Conservation (phyloP, 2,797 vertebrate species). For the Kryptopterus vitreolus region DNA sequence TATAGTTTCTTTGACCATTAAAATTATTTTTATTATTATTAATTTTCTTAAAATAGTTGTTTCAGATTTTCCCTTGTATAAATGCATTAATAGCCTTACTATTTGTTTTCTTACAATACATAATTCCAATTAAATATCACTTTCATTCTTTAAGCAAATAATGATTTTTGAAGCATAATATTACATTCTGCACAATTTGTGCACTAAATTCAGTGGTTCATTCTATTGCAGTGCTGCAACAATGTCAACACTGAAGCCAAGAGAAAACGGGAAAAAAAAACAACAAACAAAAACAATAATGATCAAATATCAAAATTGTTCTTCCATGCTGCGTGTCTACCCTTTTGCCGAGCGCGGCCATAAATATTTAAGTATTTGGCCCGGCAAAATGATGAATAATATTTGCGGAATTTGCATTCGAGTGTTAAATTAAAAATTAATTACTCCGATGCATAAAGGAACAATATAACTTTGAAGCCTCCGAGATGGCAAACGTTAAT, state of each 20-base stretch:
- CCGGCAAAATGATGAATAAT: slow-evolving; percentile 62
- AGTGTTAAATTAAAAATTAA: slow-evolving; percentile 67
- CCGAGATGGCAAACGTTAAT: slow-evolving; percentile 63
- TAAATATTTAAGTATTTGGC: slow-evolving; percentile 65
- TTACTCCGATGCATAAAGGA: slow-evolving; percentile 61
- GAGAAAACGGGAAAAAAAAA: not conserved
- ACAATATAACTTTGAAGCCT: slow-evolving; percentile 65
- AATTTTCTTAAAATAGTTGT: not conserved
- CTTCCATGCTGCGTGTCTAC: slow-evolving; percentile 47
- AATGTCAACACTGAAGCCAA: slow-evolving; percentile 12
- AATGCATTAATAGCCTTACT: not conserved
- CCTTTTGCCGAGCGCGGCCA: slow-evolving; percentile 56
- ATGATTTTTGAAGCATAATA: not conserved
- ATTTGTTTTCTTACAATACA: not conserved
- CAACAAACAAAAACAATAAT: slow-evolving; percentile 18
- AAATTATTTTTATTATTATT: not conserved
- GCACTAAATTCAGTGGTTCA: not conserved
- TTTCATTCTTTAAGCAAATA: not conserved
- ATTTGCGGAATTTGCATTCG: slow-evolving; percentile 64
- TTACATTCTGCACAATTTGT: not conserved
- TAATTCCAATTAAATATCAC: not conserved
- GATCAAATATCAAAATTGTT: slow-evolving; percentile 45
- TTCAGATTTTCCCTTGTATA: not conserved
- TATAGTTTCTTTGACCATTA: no score
- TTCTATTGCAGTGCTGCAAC: not conserved